Evolutionary conservation across 2,888 invertebrate species (phyloP), one percentile per base, ranked within the genome.

Genomic region (Eupithecia exiguata): DNA sequence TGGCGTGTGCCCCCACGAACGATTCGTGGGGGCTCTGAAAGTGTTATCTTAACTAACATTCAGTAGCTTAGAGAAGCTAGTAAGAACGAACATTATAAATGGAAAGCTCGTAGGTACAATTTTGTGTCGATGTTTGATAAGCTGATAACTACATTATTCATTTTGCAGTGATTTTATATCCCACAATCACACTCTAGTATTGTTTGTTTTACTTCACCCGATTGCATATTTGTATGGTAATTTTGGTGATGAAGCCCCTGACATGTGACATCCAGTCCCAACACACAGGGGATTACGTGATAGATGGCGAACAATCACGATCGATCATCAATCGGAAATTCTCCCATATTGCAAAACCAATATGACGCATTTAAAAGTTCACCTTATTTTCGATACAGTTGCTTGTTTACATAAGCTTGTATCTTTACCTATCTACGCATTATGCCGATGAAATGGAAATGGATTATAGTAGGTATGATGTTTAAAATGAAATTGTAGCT

Each of bases 261-360:
- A 67, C 70, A 75, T 65, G 58, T 72, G 67, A 63, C 67, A 49
- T 69, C 38, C 40, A 68, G 53, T 69, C 35, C 21, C 35, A 62
- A 49, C 49, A 35, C 72, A 72, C 63, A 18, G 61, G 69, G 49
- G 69, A 30, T 70, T 49, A 30, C 30, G 53, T 75, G 75, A 72
- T 72, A 53, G 72, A 75, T 70, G 30, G 12, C 10, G 40, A 38
- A 66, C 43, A 25, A 66, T 40, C 40, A 35, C n/a, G 36, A 61
- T 70, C 63, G 67, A 75, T 68, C 25, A 65, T 12, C 38, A 21
- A 21, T 58, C 63, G 7, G 21, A 62, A 40, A 16, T 25, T 40
- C 21, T 38, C 14, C 58, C 35, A 65, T 62, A 30, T 30, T 62
- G 30, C 35, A 62, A 53, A 35, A 62, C 25, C 12, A 62, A 62